A percentile compares a stretch with the other conserved stretches of the same genome.
These are phyloP conservation scores for Limnephilus auricula DNA, from an alignment of 2,888 invertebrate genomes.

Conservation along the genomic window DNA sequence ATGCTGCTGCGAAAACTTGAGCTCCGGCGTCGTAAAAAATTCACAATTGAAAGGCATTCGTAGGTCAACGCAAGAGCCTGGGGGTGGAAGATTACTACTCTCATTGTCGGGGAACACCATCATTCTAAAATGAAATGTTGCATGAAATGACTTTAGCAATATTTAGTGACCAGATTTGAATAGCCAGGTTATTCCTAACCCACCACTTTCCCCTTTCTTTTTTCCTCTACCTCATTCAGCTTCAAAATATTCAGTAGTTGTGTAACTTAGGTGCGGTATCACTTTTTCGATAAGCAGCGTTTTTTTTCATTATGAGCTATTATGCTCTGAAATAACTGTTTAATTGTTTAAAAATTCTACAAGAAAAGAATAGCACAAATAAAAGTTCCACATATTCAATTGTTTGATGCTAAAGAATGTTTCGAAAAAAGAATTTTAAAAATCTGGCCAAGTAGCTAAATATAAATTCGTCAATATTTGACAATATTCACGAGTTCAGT, in stretches of 20 bases:
- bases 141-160: background rate
- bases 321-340: no score
- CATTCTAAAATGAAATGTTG: background rate
- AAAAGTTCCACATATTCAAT: no score
- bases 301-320: background rate
- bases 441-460: no score
- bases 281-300: no score
- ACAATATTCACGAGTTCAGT: background rate
- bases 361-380: no score
- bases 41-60: background rate
- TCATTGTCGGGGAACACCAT: background rate
- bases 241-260: background rate
- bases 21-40: background rate
- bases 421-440: no score
- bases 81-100: background rate
- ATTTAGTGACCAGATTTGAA: background rate
- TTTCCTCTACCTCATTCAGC: background rate
- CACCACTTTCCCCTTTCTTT: background rate
- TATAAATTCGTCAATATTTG: background rate
- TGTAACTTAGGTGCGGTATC: background rate
- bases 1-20: background rate
- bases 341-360: no score
- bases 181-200: background rate
- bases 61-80: background rate
- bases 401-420: no score